A percentile compares a stretch with the other conserved stretches of the same genome.
Evolutionary conservation across 2,888 invertebrate genomes (phyloP).

Genomic region (Chaetogeoica ovagalla): DNA sequence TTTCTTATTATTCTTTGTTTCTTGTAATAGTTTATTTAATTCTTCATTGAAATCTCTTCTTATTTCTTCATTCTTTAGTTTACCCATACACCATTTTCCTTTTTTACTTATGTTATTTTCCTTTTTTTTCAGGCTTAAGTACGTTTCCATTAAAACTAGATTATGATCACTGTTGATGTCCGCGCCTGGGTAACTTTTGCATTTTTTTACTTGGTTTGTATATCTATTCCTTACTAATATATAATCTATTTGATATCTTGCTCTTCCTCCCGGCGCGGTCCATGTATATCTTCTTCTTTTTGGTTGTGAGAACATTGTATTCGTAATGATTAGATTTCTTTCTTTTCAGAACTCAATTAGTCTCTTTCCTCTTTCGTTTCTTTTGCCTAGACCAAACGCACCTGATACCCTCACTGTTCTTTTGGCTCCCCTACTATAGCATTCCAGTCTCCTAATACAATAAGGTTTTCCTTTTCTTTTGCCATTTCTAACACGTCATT

Average conservation of each 20-base stretch:
- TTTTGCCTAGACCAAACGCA: not conserved
- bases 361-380: not conserved
- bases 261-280: too few species aligned
- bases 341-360: constrained; percentile 3
- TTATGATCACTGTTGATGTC: too few species aligned
- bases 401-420: not conserved
- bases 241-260: too few species aligned
- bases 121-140: not conserved
- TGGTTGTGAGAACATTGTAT: constrained; percentile 3
- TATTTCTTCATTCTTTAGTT: constrained; percentile 25
- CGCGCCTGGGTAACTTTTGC: too few species aligned
- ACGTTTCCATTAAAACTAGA: not conserved
- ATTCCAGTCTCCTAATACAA: constrained; percentile 15
- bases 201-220: too few species aligned
- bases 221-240: too few species aligned
- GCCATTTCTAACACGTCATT: not conserved
- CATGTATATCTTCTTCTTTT: constrained; percentile 6
- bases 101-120: constrained; percentile 1
- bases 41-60: constrained; percentile 14
- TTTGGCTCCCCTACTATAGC: not conserved
- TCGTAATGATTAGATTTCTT: constrained; percentile 11
- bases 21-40: constrained; percentile 35
- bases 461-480: not conserved
- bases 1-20: constrained; percentile 6
- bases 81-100: constrained; percentile 5